These are phyloP conservation scores for Neodiprion lecontei DNA, from an alignment of 1,140 invertebrate species.

Conservation along the genomic window DNA sequence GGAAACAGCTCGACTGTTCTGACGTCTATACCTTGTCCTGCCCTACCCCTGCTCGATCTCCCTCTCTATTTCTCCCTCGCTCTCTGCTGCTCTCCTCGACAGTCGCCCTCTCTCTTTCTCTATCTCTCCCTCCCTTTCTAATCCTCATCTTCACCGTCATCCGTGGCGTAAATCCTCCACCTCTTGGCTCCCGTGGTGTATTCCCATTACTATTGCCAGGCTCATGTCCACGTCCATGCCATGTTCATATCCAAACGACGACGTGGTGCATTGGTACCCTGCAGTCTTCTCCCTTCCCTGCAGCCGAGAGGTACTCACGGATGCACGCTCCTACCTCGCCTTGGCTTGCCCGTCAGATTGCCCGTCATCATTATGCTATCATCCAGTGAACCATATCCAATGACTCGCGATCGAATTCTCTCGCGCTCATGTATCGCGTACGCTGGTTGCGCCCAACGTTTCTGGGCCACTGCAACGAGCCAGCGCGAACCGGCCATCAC, in stretches of 20 bases:
- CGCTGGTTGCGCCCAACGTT: neutral
- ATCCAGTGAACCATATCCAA: neutral
- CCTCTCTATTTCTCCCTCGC: conserved; percentile 3
- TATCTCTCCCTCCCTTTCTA: neutral
- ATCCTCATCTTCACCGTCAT: neutral
- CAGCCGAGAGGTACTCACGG: neutral
- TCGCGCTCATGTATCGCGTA: neutral
- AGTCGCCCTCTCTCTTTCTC: neutral
- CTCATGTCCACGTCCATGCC: neutral
- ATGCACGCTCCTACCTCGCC: neutral
- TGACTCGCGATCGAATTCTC: neutral
- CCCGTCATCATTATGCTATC: neutral
- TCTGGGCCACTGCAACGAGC: neutral
- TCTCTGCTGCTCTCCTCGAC: neutral
- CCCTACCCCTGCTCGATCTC: conserved; percentile 6
- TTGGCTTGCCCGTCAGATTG: neutral
- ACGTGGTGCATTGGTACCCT: neutral
- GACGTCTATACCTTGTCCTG: neutral
- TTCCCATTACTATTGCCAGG: neutral
- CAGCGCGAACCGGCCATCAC: neutral
- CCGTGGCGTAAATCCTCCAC: neutral
- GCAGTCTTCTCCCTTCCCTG: neutral
- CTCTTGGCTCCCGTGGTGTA: neutral
- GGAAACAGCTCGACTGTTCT: conserved; percentile 9
- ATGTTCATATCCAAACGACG: neutral